These are phyloP conservation scores for Stigmatopora argus DNA, from an alignment of 2,113 vertebrate species.

Conservation along the genomic window DNA sequence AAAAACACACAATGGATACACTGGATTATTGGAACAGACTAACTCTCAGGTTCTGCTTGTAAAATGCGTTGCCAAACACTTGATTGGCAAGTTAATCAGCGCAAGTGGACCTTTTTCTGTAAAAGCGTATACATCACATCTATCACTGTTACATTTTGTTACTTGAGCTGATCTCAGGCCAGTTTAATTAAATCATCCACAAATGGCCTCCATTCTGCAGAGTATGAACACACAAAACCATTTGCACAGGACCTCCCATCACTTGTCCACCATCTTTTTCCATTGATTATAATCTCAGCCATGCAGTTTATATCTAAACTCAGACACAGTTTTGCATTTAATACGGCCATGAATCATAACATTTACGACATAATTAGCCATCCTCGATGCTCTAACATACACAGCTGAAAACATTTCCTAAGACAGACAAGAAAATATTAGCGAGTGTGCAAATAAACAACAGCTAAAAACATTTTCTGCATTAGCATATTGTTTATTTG, in stretches of 20 bases:
- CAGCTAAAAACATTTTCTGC: not conserved
- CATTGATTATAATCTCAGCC: not conserved
- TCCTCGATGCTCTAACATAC: not conserved
- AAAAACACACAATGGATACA: constrained; percentile 1
- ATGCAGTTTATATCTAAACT: not conserved
- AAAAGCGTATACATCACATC: constrained; percentile 17
- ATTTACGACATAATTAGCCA: not conserved
- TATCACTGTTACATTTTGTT: constrained; percentile 22
- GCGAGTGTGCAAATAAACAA: not conserved
- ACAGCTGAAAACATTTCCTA: not conserved
- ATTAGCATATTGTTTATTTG: not conserved
- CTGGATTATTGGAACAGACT: not conserved
- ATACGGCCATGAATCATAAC: not conserved
- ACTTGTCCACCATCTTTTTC: not conserved
- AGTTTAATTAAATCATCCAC: constrained; percentile 52
- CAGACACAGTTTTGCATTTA: not conserved
- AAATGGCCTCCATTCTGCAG: constrained; percentile 32
- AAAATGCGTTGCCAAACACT: not conserved
- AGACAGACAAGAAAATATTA: not conserved
- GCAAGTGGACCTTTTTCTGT: constrained; percentile 16
- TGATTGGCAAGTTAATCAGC: constrained; percentile 1
- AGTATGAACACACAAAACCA: not conserved
- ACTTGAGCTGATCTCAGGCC: constrained; percentile 24
- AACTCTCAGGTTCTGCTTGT: not conserved
- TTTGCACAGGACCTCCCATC: not conserved